Conservation (phyloP, 2,113 vertebrate genomes). For the Ciconia maguari region DNA sequence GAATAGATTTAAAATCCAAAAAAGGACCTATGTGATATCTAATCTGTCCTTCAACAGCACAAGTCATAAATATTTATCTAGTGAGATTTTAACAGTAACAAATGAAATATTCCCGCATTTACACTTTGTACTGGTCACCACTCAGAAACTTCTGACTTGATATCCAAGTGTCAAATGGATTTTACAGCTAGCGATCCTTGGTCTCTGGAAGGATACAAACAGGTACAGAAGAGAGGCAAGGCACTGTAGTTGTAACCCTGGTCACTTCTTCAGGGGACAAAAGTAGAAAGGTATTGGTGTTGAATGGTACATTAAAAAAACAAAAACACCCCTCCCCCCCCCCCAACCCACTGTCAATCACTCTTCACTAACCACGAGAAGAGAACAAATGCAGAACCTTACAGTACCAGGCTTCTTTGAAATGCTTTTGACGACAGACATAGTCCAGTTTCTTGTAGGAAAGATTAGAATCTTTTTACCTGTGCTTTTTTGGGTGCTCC, state of each 20-base stretch:
- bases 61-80: neutral
- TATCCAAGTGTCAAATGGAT: neutral
- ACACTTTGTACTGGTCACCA: neutral
- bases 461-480: neutral
- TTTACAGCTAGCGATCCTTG: neutral
- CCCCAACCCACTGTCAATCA: neutral
- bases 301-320: neutral
- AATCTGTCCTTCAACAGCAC: neutral
- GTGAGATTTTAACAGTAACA: neutral
- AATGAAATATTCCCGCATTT: neutral
- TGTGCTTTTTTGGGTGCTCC: neutral
- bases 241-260: neutral
- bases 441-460: neutral
- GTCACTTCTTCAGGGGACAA: neutral
- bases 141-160: neutral
- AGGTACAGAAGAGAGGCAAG: neutral
- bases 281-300: neutral
- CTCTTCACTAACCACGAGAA: neutral
- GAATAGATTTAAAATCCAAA: neutral
- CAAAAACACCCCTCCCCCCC: neutral
- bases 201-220: neutral
- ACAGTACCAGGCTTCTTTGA: neutral
- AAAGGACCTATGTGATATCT: neutral
- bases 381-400: neutral
- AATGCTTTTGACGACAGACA: neutral